Evolutionary conservation across 64 coral and sea anemone genomes (phyloP).

Genomic region (Montipora capricornis): DNA sequence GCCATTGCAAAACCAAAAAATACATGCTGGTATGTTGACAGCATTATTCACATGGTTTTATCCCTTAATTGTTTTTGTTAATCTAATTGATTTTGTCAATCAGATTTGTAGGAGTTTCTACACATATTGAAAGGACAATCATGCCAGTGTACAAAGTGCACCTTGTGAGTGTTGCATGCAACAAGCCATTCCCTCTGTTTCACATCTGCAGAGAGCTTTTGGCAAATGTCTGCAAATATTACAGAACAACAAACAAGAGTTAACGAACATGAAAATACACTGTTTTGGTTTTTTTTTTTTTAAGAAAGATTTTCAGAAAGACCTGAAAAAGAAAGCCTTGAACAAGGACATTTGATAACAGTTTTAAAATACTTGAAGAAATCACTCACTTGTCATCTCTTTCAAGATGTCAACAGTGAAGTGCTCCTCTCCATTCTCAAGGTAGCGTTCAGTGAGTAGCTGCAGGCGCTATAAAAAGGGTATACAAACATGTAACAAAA

Average conservation of each 20-base stretch:
- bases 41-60: too few species aligned
- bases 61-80: too few species aligned
- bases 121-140: too few species aligned
- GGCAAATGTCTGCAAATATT: slow-evolving; percentile 90
- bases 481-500: not conserved
- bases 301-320: not conserved
- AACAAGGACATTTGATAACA: too few species aligned
- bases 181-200: slow-evolving; percentile 98
- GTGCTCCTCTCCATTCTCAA: slow-evolving; percentile 94
- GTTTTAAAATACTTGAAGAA: not conserved
- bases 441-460: slow-evolving; percentile 90
- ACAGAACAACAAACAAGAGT: not conserved
- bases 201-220: slow-evolving; percentile 93
- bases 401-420: slow-evolving; percentile 98
- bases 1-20: too few species aligned
- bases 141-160: not conserved
- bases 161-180: slow-evolving; percentile 96
- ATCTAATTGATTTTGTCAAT: too few species aligned
- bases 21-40: too few species aligned
- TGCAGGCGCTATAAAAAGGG: slow-evolving; percentile 77
- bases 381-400: slow-evolving; percentile 94
- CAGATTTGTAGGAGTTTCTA: too few species aligned
- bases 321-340: too few species aligned
- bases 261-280: not conserved
- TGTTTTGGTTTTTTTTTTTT: too few species aligned